Percentiles rank a stretch among this genome's conserved stretches.
Evolutionary conservation across 2,888 invertebrate species (phyloP).

Genomic region (Charanyca ferruginea): DNA sequence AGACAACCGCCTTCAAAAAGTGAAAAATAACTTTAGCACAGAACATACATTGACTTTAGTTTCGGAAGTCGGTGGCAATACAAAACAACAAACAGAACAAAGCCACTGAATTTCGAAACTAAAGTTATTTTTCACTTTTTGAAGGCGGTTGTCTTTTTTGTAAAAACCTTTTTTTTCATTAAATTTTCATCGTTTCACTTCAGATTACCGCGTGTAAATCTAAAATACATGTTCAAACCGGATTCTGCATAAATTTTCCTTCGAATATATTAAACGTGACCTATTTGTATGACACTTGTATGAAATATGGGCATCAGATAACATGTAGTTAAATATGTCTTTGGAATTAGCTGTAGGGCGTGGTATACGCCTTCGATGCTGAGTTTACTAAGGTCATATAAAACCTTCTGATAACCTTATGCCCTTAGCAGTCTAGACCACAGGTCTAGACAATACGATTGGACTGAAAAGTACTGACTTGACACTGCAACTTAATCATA

Average conservation of each 20-base stretch:
- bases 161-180: not conserved
- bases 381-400: conserved; percentile 11
- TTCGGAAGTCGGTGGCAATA: too few species aligned
- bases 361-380: conserved; percentile 8
- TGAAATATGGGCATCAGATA: conserved; percentile 54
- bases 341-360: conserved; percentile 24
- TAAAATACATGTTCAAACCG: conserved; percentile 37
- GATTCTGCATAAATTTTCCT: conserved; percentile 43
- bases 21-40: too few species aligned
- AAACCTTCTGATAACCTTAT: not conserved
- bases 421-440: too few species aligned
- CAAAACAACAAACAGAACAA: too few species aligned
- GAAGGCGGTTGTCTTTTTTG: too few species aligned
- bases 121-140: too few species aligned
- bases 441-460: too few species aligned
- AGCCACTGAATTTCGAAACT: too few species aligned
- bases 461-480: too few species aligned
- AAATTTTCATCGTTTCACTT: not conserved
- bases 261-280: conserved; percentile 55
- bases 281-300: conserved; percentile 44
- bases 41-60: too few species aligned
- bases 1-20: too few species aligned
- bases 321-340: conserved; percentile 51
- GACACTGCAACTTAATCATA: too few species aligned
- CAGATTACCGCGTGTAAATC: conserved; percentile 26